Base-by-base conservation (phyloP, 2,797 vertebrate species). In the Manis pentadactyla region DNA sequence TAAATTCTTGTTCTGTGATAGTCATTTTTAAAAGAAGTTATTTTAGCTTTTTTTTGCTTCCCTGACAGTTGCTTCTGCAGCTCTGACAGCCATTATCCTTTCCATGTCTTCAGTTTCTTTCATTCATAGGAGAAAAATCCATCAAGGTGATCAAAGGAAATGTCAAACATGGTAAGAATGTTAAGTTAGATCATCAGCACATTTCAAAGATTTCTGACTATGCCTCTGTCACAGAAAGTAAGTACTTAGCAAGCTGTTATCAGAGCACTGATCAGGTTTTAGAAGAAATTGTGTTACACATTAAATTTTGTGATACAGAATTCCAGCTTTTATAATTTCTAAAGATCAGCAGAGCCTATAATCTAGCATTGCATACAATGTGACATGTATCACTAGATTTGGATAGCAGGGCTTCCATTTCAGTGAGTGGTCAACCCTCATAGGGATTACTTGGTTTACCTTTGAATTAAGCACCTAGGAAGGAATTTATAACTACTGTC, bases 61-160 rank as follows among this genome's bases (percentile, higher is more conserved):
- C 81, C 18, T 82, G 39, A 82, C 37, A 83, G 64, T 75, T 90
- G 53, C 15, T 55, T 95, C 53, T 95, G 31, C 39, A 71, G n/a
- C 12, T 78, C n/a, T 57, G 7, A 34, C 3, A 75, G 37, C 15
- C 5, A 18, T 95, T 78, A 83, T 61, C 11, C 7, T 83, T 83
- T 86, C 31, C 53, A 83, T 71, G 25, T 88, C 74, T 86, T 88
- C 42, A 69, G 29, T 83, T 89, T 82, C 46, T 87, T 93, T 96
- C 59, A 89, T 82, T 84, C 53, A 64, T 46, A 11, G 66, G 29
- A 75, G 79, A 83, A 46, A 93, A 95, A 92, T 37, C 46, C 53
- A 61, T 93, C 79, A 90, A 79, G 7, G 8, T 49, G 69, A 95
- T 97, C 87, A 96, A 95, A 97, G 88, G 46, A 81, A 75, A 69